Conservation (phyloP, 2,888 invertebrate genomes). For the Dendrolimus houi region DNA sequence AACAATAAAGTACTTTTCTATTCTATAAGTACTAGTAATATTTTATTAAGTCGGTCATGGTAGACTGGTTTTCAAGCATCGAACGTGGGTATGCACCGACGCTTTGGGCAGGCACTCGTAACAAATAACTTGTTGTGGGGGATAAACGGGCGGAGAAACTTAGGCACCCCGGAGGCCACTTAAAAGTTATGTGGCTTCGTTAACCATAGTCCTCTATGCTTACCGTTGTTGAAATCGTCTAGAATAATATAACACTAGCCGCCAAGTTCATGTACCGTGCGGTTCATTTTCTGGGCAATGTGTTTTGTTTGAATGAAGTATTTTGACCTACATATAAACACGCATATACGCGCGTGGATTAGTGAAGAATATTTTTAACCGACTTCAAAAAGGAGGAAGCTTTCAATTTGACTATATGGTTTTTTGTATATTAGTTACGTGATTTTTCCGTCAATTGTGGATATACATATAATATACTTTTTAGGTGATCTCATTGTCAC, state of each 20-base stretch:
- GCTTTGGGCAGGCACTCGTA: slow-evolving; percentile 50
- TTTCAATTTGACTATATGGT: too few species aligned
- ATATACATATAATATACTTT: too few species aligned
- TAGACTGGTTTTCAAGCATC: slow-evolving; percentile 29
- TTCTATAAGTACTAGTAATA: too few species aligned
- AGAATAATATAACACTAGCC: slow-evolving; percentile 31
- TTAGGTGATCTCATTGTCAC: too few species aligned
- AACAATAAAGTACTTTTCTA: too few species aligned
- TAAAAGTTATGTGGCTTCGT: slow-evolving; percentile 72
- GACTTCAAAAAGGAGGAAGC: too few species aligned
- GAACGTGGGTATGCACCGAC: slow-evolving; percentile 43
- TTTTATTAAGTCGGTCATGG: background rate
- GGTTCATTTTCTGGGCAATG: background rate
- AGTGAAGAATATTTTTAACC: too few species aligned
- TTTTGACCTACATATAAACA: too few species aligned
- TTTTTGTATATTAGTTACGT: too few species aligned
- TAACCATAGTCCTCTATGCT: slow-evolving; percentile 55
- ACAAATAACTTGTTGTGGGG: slow-evolving; percentile 65
- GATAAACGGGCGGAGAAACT: slow-evolving; percentile 63
- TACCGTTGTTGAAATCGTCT: slow-evolving; percentile 42
- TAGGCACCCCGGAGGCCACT: slow-evolving; percentile 60
- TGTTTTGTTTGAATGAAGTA: background rate
- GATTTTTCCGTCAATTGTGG: too few species aligned
- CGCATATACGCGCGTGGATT: too few species aligned
- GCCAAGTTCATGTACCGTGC: background rate